phyloP scores from a whole-genome alignment of 37 sponge, comb jelly and placozoan species.

The Cliona cf. orientalis region DNA sequence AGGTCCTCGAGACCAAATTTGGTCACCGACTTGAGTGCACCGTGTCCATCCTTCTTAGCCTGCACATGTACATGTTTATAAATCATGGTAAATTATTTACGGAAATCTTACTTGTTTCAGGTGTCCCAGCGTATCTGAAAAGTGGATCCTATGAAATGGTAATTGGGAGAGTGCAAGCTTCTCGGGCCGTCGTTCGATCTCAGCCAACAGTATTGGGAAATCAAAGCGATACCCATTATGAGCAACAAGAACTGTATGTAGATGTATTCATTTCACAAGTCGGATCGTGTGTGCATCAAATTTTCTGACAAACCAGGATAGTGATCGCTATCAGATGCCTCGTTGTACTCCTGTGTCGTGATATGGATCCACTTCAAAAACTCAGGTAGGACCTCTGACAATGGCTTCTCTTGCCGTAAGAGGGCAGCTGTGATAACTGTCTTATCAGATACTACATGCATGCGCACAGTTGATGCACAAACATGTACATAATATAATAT shows the following conservation, averaged over 20 bases:
- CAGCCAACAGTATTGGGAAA: conserved; percentile 64
- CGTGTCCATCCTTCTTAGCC: conserved; percentile 22
- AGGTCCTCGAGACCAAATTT: conserved; percentile 21
- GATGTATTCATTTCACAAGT: neutral
- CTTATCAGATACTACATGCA: no score
- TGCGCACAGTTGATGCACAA: no score
- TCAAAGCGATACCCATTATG: conserved; percentile 70
- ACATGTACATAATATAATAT: no score
- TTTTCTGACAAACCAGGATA: conserved; percentile 31
- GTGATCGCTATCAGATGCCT: neutral
- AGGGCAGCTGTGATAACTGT: no score
- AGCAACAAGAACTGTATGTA: conserved; percentile 58
- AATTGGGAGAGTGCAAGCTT: neutral
- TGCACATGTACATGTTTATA: neutral
- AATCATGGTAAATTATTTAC: neutral
- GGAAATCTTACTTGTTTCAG: conserved; percentile 37
- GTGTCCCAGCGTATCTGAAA: conserved; percentile 38
- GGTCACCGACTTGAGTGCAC: neutral
- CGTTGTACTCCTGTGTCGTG: neutral
- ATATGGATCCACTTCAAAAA: conserved; percentile 45
- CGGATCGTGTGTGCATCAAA: neutral
- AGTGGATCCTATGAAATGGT: conserved; percentile 25
- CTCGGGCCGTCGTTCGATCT: conserved; percentile 32
- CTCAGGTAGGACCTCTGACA: no score
- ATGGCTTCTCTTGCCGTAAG: no score